Percentiles rank a stretch among this genome's conserved stretches.
Evolutionary conservation across 2,797 vertebrate species (phyloP).

Genomic region (Argentina silus): DNA sequence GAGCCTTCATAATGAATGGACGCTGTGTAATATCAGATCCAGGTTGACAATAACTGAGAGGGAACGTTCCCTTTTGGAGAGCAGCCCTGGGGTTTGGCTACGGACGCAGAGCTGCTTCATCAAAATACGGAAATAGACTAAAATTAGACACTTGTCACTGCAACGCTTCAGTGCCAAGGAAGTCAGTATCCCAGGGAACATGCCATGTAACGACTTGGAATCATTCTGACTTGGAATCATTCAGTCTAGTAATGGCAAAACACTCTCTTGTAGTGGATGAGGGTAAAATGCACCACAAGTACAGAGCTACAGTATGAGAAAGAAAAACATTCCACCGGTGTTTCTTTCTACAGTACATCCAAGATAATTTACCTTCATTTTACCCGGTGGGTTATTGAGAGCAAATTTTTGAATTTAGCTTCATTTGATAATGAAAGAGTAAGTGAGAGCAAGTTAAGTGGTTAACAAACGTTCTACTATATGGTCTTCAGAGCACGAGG

Average conservation of each 20-base stretch:
- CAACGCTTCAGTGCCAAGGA: not conserved
- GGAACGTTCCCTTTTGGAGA: constrained; percentile 24
- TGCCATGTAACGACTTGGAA: not conserved
- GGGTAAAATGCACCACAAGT: not conserved
- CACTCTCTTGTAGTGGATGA: not conserved
- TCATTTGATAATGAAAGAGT: constrained; percentile 1
- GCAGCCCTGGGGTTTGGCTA: constrained; percentile 24
- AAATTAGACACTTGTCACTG: constrained; percentile 2
- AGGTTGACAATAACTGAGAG: constrained; percentile 22
- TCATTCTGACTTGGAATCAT: not conserved
- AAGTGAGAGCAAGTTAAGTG: not conserved
- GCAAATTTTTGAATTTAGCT: not conserved
- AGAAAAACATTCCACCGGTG: not conserved
- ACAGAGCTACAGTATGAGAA: not conserved
- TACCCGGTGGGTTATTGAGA: not conserved
- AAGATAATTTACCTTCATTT: not conserved
- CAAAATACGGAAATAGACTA: constrained; percentile 20
- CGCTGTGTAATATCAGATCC: constrained; percentile 25
- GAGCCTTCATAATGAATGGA: constrained; percentile 1
- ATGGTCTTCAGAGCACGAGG: not conserved
- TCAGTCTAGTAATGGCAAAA: not conserved
- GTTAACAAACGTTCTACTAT: not conserved
- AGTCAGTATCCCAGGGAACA: not conserved
- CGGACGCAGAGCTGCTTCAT: constrained; percentile 16
- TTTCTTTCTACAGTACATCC: not conserved